These are phyloP conservation scores for Rhipidura dahli DNA, from an alignment of 2,113 vertebrate genomes.

Conservation along the genomic window DNA sequence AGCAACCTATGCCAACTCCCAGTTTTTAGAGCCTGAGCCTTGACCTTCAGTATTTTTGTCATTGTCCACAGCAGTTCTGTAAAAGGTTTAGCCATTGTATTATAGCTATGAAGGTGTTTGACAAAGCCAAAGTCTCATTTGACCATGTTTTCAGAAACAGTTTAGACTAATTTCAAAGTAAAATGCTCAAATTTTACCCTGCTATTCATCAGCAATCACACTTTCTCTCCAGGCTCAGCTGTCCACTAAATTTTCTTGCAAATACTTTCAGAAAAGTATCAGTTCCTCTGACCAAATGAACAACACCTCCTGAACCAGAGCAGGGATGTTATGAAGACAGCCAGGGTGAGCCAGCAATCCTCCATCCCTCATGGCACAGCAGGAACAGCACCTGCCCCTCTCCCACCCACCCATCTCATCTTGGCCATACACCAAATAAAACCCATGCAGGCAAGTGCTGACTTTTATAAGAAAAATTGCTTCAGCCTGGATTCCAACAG, in stretches of 20 bases:
- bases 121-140: background rate
- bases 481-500: background rate
- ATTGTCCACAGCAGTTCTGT: background rate
- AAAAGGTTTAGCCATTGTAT: background rate
- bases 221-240: background rate
- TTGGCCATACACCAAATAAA: background rate
- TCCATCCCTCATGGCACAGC: fast-evolving
- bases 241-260: background rate
- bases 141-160: background rate
- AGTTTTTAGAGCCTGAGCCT: background rate
- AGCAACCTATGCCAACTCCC: fast-evolving
- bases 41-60: background rate
- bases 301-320: background rate
- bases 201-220: background rate
- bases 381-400: background rate
- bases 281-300: background rate
- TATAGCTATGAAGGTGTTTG: background rate
- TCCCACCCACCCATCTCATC: background rate
- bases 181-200: background rate
- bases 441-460: background rate
- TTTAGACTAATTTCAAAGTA: background rate
- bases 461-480: background rate
- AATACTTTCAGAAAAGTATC: background rate
- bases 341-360: fast-evolving
- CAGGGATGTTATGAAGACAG: background rate